Evolutionary conservation across 2,113 vertebrate genomes (phyloP), one percentile per base, ranked within the genome.

Genomic region (Eptatretus burgeri): DNA sequence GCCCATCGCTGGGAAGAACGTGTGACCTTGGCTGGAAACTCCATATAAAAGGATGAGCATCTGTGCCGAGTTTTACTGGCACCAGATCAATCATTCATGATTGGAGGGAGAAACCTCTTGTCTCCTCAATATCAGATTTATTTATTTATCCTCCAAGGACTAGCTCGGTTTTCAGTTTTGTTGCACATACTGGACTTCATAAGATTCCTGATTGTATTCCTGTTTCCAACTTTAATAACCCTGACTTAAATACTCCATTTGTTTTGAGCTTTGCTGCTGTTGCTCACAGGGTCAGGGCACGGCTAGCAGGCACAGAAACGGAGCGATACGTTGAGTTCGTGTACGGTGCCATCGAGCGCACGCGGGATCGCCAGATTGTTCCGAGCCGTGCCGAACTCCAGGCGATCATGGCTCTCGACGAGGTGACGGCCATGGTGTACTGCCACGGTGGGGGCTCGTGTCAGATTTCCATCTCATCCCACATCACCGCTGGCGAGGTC

Each of bases 331-430:
- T 83, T 1, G 78, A 78, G 64, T 94, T 98, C 73, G 86, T 94
- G 73, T 73, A 77, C 10, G 80, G 78, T 67, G 83, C 87, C 0
- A 72, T 98, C 73, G 72, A 77, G 49, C 85, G 83, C 71, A 93
- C 83, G 0, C 78, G 79, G 20, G 78, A 81, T 64, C 74, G 84
- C 13, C 81, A 93, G 71, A 78, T 78, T 0, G 87, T 95, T 66
- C 91, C 88, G 2, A 94, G 87, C 1, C 77, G 84, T 74, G 84
- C 85, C 13, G 91, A 98, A 77, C 88, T 95, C 74, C 78, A 81
- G 51, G 80, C 80, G 64, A 74, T 95, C 71, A 83, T 84, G 74
- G 77, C 68, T 63, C 70, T 82, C 51, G 82, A 86, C 69, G 81
- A 86, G 72, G 78, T 89, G 75, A 66, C 79, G 66, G 86, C 84